Evolutionary conservation across 37 sponge, comb jelly and placozoan genomes (phyloP), one percentile per base, ranked within the genome.

Genomic region (Halisarca cf. caerulea): DNA sequence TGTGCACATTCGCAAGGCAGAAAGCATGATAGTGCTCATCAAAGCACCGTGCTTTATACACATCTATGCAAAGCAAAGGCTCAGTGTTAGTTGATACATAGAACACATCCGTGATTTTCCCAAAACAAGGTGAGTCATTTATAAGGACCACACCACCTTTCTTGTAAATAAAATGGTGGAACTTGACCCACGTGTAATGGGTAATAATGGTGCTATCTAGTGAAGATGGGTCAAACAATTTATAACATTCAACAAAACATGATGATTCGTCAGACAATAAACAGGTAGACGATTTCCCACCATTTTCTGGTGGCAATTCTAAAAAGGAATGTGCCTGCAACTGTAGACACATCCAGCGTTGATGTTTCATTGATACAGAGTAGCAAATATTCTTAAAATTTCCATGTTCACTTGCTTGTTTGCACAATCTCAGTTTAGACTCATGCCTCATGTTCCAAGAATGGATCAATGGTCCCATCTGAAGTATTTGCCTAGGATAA

Each of bases 381-480:
- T n/a, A 20, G 54, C 55, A 78, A 11, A 78, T 47, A 33, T 78
- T 78, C 33, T 78, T 78, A 47, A 78, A 78, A 28, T 78, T 78
- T 3, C 79, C 55, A 47, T n/a, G 23, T 20, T 78, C 8, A 24
- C 51, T 21, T 6, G 21, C 79, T 44, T 47, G 53, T 54, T 78
- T 78, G 5, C 53, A 42, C 24, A 78, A 24, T n/a, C 23, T 78
- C 27, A 78, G 54, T 47, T 45, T 78, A 42, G 79, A 4, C 43
- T 78, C 79, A 78, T 78, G 43, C 44, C 79, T 42, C 25, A 78
- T 42, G 3, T 43, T 78, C 79, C 79, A 78, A 20, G 79, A 78
- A 24, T 20, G 6, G 44, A 78, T 47, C n/a, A 78, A n/a, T 30
- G 79, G 79, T 6, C 79, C 79, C 2, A 78, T 20, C 8, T 25